phyloP scores from a whole-genome alignment of 2,113 vertebrate genomes.

The Eurystomus gularis region DNA sequence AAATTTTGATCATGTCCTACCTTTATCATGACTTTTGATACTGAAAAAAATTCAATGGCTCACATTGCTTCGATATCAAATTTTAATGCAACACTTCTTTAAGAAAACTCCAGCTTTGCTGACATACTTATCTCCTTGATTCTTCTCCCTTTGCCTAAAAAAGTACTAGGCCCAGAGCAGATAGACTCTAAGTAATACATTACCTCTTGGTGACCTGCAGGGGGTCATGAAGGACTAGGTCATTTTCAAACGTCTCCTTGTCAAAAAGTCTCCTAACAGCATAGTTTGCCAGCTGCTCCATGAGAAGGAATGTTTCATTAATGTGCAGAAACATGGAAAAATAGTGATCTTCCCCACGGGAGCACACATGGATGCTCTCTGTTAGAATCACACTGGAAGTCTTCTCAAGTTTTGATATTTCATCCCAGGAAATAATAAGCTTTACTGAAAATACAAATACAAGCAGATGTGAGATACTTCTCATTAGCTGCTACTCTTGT shows the following conservation, averaged over 20 bases:
- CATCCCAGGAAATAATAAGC: conserved; percentile 93
- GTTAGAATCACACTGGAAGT: conserved; percentile 91
- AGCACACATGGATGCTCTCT: conserved; percentile 90
- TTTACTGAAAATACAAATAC: conserved; percentile 84
- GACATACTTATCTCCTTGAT: neutral
- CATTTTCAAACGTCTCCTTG: conserved; percentile 90
- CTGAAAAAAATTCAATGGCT: neutral
- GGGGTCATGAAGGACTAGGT: conserved; percentile 87
- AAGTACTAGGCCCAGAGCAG: neutral
- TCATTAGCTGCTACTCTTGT: neutral
- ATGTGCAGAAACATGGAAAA: conserved; percentile 98
- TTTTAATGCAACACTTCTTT: neutral
- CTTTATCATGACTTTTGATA: neutral
- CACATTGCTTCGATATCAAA: neutral
- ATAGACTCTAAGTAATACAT: neutral
- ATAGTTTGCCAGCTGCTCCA: conserved; percentile 95
- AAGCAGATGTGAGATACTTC: conserved; percentile 30
- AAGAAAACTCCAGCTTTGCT: neutral
- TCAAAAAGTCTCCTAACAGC: conserved; percentile 93
- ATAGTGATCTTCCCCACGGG: conserved; percentile 88
- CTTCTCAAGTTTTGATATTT: conserved; percentile 91
- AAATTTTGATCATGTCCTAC: neutral
- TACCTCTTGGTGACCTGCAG: conserved; percentile 95
- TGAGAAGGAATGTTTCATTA: conserved; percentile 92
- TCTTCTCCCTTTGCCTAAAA: neutral